Evolutionary conservation across 2,888 invertebrate species (phyloP).

Genomic region (Crematogaster levior): DNA sequence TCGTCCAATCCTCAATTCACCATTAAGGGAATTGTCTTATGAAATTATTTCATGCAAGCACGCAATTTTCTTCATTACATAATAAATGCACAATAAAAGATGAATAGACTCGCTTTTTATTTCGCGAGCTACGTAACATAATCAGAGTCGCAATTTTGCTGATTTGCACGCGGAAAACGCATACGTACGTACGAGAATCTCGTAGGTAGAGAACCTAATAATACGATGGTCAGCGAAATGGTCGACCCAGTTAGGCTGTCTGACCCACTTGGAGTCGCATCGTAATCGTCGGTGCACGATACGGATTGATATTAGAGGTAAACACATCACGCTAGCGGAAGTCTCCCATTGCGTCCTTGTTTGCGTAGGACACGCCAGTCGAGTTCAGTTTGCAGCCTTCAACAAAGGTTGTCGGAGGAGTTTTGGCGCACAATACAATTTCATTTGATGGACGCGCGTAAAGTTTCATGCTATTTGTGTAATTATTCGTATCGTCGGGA

Average conservation of each 20-base stretch:
- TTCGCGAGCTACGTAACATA: not conserved
- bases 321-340: constrained; percentile 55
- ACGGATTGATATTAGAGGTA: constrained; percentile 68
- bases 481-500: not conserved
- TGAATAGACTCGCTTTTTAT: not conserved
- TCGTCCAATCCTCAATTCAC: not conserved
- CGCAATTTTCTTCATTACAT: not conserved
- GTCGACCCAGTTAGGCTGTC: constrained; percentile 70
- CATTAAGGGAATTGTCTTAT: not conserved
- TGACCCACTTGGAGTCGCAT: constrained; percentile 71
- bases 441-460: not conserved
- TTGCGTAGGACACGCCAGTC: constrained; percentile 55
- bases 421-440: constrained; percentile 3
- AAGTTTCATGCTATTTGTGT: not conserved
- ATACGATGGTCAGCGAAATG: constrained; percentile 71
- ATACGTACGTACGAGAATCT: constrained; percentile 29
- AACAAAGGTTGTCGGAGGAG: constrained; percentile 18
- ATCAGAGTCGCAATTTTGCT: not conserved
- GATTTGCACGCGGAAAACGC: constrained; percentile 30
- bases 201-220: constrained; percentile 62
- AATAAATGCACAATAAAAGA: not conserved
- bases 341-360: constrained; percentile 46
- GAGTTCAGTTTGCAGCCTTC: constrained; percentile 23
- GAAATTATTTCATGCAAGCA: not conserved
- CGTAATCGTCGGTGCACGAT: constrained; percentile 64